These are phyloP conservation scores for Myzus persicae DNA, from an alignment of 1,140 invertebrate genomes.

Conservation along the genomic window DNA sequence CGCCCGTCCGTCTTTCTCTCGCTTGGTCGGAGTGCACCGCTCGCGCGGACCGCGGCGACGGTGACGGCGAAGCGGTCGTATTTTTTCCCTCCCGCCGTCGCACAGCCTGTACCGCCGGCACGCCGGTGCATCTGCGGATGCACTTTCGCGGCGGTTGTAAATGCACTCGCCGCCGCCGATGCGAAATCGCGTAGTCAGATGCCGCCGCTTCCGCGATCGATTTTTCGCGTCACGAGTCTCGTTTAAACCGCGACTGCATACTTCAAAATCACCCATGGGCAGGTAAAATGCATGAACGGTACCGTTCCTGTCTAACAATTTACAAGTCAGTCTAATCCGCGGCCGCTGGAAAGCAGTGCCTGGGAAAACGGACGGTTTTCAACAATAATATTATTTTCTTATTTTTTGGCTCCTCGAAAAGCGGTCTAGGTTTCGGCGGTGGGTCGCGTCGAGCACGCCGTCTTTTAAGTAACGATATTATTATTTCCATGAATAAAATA, in stretches of 20 bases:
- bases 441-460: no score
- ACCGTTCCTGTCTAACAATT: no score
- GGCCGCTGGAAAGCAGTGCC: no score
- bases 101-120: no score
- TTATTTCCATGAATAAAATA: no score
- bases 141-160: slow-evolving; percentile 12
- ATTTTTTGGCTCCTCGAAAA: no score
- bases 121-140: slow-evolving; percentile 1
- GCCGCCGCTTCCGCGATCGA: neutral
- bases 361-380: no score
- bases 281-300: neutral
- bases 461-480: no score
- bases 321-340: no score
- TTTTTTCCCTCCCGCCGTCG: slow-evolving; percentile 18
- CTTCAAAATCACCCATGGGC: neutral
- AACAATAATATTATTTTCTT: no score
- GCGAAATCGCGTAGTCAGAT: neutral
- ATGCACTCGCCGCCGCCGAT: slow-evolving; percentile 31
- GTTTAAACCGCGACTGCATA: neutral
- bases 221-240: neutral
- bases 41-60: neutral
- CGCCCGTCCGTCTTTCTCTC: neutral
- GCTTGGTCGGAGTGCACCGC: neutral
- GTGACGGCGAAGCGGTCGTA: neutral
- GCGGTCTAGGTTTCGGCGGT: no score